Evolutionary conservation across 2,113 vertebrate genomes (phyloP).

Genomic region (Siphamia tubifer): DNA sequence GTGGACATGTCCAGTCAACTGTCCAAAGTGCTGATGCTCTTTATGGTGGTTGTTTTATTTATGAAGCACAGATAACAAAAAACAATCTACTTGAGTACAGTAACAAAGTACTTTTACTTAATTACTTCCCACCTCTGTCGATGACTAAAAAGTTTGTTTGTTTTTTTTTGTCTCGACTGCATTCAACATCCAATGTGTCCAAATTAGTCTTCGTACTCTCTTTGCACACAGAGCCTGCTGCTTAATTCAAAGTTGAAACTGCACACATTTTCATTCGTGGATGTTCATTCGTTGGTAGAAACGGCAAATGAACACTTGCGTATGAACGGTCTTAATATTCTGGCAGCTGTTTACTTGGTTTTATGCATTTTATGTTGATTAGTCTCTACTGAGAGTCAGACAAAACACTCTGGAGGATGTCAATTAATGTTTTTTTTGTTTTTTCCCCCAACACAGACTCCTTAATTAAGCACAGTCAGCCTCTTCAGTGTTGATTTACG

Average conservation of each 20-base stretch:
- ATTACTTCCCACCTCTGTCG: background rate
- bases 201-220: conserved; percentile 6
- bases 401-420: conserved; percentile 72
- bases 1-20: too few relatives aligned
- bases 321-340: conserved; percentile 50
- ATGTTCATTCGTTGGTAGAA: conserved; percentile 48
- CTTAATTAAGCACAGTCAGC: conserved; percentile 65
- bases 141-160: background rate
- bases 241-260: conserved; percentile 35
- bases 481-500: conserved; percentile 54
- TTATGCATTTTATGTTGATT: conserved; percentile 67
- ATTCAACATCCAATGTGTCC: background rate
- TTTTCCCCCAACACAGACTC: conserved; percentile 33
- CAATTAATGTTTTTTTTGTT: conserved; percentile 58
- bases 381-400: conserved; percentile 60
- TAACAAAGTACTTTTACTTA: too few relatives aligned
- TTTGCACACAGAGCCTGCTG: conserved; percentile 24
- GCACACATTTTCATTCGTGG: conserved; percentile 30
- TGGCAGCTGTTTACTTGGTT: conserved; percentile 61
- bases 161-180: background rate
- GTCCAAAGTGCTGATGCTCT: too few relatives aligned
- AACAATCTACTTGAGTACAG: too few relatives aligned
- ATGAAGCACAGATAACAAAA: too few relatives aligned
- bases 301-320: conserved; percentile 31
- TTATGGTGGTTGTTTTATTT: too few relatives aligned